Conservation (phyloP, 1,140 invertebrate genomes). For the Halyomorpha halys region DNA sequence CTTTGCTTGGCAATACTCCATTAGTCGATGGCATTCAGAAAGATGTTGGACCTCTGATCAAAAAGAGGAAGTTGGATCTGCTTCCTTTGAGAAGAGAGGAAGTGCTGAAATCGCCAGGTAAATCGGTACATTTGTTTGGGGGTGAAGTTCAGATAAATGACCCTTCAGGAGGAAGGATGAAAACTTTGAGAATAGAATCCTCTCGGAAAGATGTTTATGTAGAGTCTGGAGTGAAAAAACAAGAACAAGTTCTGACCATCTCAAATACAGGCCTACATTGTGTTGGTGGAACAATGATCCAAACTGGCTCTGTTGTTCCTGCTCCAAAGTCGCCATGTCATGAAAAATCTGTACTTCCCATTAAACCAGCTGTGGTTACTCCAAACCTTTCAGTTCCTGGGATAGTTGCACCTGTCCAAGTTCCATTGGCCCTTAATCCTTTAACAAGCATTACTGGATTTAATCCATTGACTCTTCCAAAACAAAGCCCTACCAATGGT, state of each 20-base stretch:
- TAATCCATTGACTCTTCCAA: constrained; percentile 51
- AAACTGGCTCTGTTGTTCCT: constrained; percentile 39
- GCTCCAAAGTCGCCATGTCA: constrained; percentile 27
- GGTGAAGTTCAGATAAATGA: constrained; percentile 64
- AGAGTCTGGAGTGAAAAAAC: constrained; percentile 4
- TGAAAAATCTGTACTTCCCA: constrained; percentile 46
- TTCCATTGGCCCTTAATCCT: constrained; percentile 37
- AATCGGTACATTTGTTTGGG: constrained; percentile 53
- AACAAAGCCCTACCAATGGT: constrained; percentile 22
- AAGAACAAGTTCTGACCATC: constrained; percentile 35
- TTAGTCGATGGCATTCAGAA: constrained; percentile 47
- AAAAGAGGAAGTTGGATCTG: constrained; percentile 24
- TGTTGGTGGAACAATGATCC: constrained; percentile 35
- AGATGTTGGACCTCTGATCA: constrained; percentile 19
- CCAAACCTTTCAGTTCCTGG: constrained; percentile 43
- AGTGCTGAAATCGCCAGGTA: constrained; percentile 13
- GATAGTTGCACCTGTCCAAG: constrained; percentile 31
- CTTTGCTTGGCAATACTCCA: constrained; percentile 63
- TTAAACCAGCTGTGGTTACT: constrained; percentile 46
- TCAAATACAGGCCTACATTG: constrained; percentile 38
- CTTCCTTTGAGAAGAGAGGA: neutral
- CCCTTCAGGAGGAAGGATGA: constrained; percentile 51
- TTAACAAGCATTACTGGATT: constrained; percentile 51
- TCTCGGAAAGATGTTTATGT: constrained; percentile 24
- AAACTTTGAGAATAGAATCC: constrained; percentile 57